A percentile compares a stretch with the other conserved stretches of the same genome.
phyloP scores from a whole-genome alignment of 1,140 invertebrate genomes.

The Papilio aristodemus region DNA sequence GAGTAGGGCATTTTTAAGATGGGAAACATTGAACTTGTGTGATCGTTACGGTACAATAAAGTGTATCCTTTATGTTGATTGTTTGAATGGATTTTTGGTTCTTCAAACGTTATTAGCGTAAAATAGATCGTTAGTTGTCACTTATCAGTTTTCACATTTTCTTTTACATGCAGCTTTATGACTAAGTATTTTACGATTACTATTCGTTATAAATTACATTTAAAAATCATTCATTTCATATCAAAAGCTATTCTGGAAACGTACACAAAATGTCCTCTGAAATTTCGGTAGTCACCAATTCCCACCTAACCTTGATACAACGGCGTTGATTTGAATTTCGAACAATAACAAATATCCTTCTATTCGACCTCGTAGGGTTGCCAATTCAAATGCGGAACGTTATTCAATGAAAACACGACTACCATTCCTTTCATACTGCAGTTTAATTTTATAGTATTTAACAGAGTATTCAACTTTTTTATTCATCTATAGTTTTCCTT shows the following conservation, averaged over 20 bases:
- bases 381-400: slow-evolving; percentile 18
- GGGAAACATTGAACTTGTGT: no score
- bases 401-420: slow-evolving; percentile 4
- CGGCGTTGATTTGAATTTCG: slow-evolving; percentile 61
- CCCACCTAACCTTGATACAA: slow-evolving; percentile 56
- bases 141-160: no score
- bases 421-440: slow-evolving; percentile 6
- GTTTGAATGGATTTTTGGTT: no score
- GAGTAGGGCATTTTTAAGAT: no score
- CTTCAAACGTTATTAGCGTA: no score
- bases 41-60: no score
- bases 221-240: not conserved
- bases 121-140: no score
- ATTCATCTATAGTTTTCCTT: slow-evolving; percentile 17
- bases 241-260: not conserved
- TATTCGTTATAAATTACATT: not conserved
- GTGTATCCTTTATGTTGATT: no score
- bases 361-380: slow-evolving; percentile 53
- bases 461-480: slow-evolving; percentile 20
- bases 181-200: no score
- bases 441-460: slow-evolving; percentile 23
- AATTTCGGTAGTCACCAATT: slow-evolving; percentile 46
- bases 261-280: not conserved
- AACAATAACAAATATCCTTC: slow-evolving; percentile 58
- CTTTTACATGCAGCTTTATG: no score